Evolutionary conservation across 2,888 invertebrate species (phyloP).

Genomic region (Trichacis sp.): DNA sequence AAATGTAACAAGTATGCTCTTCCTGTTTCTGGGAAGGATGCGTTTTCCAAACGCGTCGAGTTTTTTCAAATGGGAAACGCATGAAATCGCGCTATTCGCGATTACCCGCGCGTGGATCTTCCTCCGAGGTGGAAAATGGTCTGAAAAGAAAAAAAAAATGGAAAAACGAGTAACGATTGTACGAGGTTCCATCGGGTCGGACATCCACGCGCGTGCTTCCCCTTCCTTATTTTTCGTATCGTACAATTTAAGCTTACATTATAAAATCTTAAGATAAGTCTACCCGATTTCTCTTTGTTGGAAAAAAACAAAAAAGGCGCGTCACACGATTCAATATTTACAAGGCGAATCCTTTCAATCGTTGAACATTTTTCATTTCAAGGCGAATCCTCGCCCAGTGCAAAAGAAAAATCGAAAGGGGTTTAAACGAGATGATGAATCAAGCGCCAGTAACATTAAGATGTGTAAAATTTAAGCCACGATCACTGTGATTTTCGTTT

Average conservation of each 20-base stretch:
- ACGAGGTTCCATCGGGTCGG: not conserved
- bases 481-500: conserved; percentile 54
- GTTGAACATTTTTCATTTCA: too few relatives aligned
- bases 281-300: conserved; percentile 9
- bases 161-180: not conserved
- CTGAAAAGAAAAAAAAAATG: not conserved
- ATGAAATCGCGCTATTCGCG: conserved; percentile 20
- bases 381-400: too few relatives aligned
- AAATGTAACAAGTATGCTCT: conserved; percentile 29
- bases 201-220: conserved; percentile 22
- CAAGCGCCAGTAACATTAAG: conserved; percentile 8
- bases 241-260: conserved; percentile 21
- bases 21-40: conserved; percentile 30
- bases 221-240: conserved; percentile 31
- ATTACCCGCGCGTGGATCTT: conserved; percentile 16
- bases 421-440: not conserved
- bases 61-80: conserved; percentile 21
- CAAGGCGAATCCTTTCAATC: too few relatives aligned
- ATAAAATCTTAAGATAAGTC: conserved; percentile 5
- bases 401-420: not conserved
- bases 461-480: conserved; percentile 41
- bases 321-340: too few relatives aligned
- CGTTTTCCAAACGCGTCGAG: too few relatives aligned
- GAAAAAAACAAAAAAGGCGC: not conserved
- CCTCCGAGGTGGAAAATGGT: not conserved